Evolutionary conservation across 2,888 invertebrate species (phyloP).

Genomic region (Hirtodrosophila trivittata): DNA sequence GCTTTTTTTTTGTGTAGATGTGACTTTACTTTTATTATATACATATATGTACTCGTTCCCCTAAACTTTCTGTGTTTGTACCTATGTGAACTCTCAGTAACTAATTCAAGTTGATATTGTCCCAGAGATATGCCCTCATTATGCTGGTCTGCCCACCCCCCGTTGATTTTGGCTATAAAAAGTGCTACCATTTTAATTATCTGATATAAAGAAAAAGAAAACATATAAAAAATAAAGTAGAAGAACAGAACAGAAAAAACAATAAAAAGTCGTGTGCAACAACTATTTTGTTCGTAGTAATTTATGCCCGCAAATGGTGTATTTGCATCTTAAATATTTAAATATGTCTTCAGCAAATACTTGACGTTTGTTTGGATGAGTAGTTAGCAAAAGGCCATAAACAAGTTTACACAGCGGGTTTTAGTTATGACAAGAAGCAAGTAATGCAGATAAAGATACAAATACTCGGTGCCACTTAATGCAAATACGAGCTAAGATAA

Average conservation of each 20-base stretch:
- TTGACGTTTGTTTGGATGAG: constrained; percentile 45
- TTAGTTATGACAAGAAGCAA: constrained; percentile 63
- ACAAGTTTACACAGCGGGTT: constrained; percentile 59
- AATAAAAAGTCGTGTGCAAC: constrained; percentile 16
- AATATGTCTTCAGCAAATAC: constrained; percentile 68
- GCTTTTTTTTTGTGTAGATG: no score
- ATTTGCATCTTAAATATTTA: constrained; percentile 74
- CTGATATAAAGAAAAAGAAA: constrained; percentile 55
- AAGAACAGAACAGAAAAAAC: constrained; percentile 23
- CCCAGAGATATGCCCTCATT: no score
- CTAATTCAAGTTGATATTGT: no score
- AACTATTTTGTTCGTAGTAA: constrained; percentile 18
- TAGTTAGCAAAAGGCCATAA: constrained; percentile 55
- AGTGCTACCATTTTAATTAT: constrained; percentile 65
- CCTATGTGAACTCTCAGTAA: no score
- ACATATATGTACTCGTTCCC: no score
- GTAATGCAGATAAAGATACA: constrained; percentile 52
- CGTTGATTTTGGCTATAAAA: constrained; percentile 38
- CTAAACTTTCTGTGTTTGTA: no score
- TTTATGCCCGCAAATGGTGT: constrained; percentile 61
- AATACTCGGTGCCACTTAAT: constrained; percentile 35
- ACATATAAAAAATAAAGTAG: no score
- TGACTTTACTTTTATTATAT: no score
- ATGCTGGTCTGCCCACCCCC: no score
- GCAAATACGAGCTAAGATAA: constrained; percentile 25